Conservation (phyloP, 2,888 invertebrate genomes). For the Miltochrista miniata region DNA sequence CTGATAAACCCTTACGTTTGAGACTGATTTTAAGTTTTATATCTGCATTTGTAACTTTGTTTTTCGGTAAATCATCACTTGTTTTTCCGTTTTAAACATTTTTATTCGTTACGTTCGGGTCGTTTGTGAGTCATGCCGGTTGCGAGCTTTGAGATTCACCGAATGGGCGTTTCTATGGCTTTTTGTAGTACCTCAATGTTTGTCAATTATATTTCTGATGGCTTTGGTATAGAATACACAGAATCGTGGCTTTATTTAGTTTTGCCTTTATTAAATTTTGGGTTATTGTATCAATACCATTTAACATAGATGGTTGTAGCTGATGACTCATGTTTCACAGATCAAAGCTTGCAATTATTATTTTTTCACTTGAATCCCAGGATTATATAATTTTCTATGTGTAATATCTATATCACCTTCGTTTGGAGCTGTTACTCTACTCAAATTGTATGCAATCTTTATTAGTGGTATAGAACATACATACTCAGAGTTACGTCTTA, state of each 20-base stretch:
- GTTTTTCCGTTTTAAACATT: conserved; percentile 54
- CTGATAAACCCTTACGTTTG: conserved; percentile 12
- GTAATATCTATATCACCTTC: no score
- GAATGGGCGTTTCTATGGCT: conserved; percentile 53
- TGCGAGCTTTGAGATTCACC: conserved; percentile 62
- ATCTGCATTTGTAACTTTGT: conserved; percentile 17
- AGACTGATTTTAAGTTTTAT: conserved; percentile 28
- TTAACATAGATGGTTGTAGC: no score
- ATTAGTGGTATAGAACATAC: no score
- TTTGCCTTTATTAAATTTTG: background rate
- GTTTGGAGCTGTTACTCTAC: no score
- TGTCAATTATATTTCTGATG: conserved; percentile 61
- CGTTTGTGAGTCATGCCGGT: conserved; percentile 68
- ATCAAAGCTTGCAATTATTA: no score
- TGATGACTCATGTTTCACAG: no score
- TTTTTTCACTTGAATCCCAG: no score
- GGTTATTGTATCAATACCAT: background rate
- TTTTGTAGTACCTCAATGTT: conserved; percentile 40
- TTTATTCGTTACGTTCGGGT: conserved; percentile 63
- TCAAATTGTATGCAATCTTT: no score
- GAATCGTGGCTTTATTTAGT: conserved; percentile 20
- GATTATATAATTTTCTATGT: no score
- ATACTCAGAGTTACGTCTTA: no score
- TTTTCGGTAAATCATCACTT: conserved; percentile 55
- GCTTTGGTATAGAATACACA: conserved; percentile 37